Percentiles rank a stretch among this genome's conserved stretches.
These are phyloP conservation scores for Mythimna pallens DNA, from an alignment of 2,888 invertebrate species.

Conservation along the genomic window DNA sequence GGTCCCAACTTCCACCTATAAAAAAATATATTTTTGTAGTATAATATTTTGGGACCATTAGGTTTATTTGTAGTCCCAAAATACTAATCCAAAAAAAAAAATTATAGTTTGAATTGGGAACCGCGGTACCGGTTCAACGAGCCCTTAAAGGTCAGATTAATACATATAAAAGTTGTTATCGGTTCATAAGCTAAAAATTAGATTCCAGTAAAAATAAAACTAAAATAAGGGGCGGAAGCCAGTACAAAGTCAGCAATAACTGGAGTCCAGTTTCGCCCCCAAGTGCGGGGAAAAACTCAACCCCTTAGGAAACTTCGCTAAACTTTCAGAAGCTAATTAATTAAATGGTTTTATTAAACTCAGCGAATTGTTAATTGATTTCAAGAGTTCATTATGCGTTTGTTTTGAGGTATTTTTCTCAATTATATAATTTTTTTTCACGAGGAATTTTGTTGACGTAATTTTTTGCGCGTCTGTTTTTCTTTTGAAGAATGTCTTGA, in stretches of 20 bases:
- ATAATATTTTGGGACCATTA: too few relatives aligned
- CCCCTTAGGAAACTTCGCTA: constrained; percentile 55
- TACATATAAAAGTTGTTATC: background rate
- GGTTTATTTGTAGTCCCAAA: too few relatives aligned
- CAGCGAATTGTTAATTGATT: constrained; percentile 56
- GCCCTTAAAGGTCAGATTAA: too few relatives aligned
- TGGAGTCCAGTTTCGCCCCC: constrained; percentile 44
- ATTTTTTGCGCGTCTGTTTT: background rate
- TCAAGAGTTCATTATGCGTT: constrained; percentile 49
- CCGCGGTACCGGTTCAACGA: too few relatives aligned
- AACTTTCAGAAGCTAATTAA: constrained; percentile 61
- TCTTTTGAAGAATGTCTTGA: background rate
- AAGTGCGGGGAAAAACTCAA: constrained; percentile 45
- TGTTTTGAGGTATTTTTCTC: constrained; percentile 17
- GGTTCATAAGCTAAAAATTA: constrained; percentile 2
- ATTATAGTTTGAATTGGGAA: too few relatives aligned
- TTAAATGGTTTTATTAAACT: constrained; percentile 64
- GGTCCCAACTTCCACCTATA: too few relatives aligned
- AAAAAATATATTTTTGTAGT: too few relatives aligned
- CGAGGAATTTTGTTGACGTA: background rate
- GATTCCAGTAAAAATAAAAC: constrained; percentile 8
- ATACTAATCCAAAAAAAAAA: too few relatives aligned
- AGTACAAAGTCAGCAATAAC: constrained; percentile 28
- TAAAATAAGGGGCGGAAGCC: background rate
- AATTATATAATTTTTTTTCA: background rate